Percentiles rank a stretch among this genome's conserved stretches.
phyloP scores from a whole-genome alignment of 2,888 invertebrate species.

The Campoplex capitator region DNA sequence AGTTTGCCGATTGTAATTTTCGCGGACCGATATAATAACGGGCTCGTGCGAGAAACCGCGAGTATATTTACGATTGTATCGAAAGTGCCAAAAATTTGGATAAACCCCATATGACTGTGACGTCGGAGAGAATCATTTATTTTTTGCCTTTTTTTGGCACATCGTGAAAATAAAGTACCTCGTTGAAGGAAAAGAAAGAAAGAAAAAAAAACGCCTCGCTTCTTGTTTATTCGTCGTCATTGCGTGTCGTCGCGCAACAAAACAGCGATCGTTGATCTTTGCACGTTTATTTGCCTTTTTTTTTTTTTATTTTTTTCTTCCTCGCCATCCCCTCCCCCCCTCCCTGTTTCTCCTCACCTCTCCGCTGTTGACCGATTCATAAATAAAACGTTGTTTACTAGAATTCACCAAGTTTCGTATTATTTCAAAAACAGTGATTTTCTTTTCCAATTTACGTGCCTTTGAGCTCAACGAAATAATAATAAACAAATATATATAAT shows the following conservation, averaged over 20 bases:
- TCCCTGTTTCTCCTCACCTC: background rate
- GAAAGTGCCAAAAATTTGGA: background rate
- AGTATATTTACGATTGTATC: background rate
- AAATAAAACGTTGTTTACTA: background rate
- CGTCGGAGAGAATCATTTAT: slow-evolving; percentile 31
- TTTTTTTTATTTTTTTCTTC: slow-evolving; percentile 4
- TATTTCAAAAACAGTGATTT: background rate
- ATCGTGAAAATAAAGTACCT: slow-evolving; percentile 2
- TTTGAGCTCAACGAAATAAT: background rate
- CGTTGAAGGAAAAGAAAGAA: background rate
- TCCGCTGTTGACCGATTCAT: background rate
- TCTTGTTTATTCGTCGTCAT: slow-evolving; percentile 43
- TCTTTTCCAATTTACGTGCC: background rate
- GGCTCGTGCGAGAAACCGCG: background rate
- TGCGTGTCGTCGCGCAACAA: slow-evolving; percentile 45
- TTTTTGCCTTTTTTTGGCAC: background rate
- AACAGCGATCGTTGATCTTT: slow-evolving; percentile 34
- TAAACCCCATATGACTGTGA: slow-evolving; percentile 45
- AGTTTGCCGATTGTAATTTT: slow-evolving; percentile 58
- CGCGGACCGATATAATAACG: slow-evolving; percentile 37
- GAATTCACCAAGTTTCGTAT: background rate
- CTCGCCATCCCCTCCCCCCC: background rate
- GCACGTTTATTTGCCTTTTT: slow-evolving; percentile 19
- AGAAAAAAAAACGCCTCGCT: background rate
- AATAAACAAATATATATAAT: slow-evolving; percentile 17